Evolutionary conservation across 2,113 vertebrate species (phyloP), one percentile per base, ranked within the genome.

Genomic region (Alethe diademata): DNA sequence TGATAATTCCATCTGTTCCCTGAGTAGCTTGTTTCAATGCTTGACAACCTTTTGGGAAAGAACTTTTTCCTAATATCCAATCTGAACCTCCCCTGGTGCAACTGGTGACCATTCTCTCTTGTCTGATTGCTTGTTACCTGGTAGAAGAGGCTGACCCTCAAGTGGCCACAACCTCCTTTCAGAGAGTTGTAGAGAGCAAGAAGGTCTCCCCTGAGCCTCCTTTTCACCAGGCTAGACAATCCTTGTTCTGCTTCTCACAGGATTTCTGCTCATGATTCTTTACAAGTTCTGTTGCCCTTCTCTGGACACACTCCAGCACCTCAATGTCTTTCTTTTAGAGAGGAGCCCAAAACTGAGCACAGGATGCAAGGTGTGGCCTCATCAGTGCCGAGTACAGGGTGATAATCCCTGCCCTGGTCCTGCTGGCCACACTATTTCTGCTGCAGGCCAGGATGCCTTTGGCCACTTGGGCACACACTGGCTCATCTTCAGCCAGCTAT

Each of bases 311-410:
- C 2, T 43, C 15, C 15, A 50, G 35, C 38, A 23, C 9, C 31
- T 53, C 45, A 14, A 2, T 47, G 7, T 45, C 24, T 16, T 81
- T 29, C 23, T 58, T 47, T 18, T n/a, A 31, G n/a, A 25, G 24
- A 25, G 2, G 1, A 6, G 9, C 17, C n/a, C 61, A 40, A 45
- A 67, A 60, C 8, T 53, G 38, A 36, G 4, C 58, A 36, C 3
- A 3, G 22, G 5, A 36, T 33, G 80, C 6, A 7, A 29, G 23
- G 23, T 38, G 15, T 8, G 8, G 13, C 53, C 38, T 89, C 38
- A 43, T 4, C 33, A n/a, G 23, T 45, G 28, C 43, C 0, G 0
- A 73, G 23, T 38, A 45, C 33, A 36, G 43, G 31, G 12, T 3
- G 4, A 57, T 1, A 3, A 15, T 57, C 58, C 19, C 31, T 88